Conservation (phyloP, 2,113 vertebrate species). For the Thomomys bottae region DNA sequence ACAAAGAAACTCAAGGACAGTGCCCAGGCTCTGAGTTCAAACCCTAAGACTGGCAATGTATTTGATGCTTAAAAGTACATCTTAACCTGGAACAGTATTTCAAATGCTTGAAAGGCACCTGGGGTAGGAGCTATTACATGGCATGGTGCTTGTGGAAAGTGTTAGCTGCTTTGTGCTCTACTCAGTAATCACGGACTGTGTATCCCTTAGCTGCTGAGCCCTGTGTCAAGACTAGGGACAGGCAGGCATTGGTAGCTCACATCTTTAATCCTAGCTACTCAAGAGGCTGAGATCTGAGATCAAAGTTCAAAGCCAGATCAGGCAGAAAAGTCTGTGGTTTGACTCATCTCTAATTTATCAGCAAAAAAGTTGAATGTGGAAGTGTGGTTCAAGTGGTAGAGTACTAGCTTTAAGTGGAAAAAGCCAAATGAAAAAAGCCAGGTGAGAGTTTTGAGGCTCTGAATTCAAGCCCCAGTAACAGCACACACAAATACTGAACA, state of each 20-base stretch:
- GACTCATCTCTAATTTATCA: neutral
- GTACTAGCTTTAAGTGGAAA: neutral
- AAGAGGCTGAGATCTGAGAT: neutral
- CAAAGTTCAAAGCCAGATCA: neutral
- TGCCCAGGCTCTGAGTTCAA: too few species aligned
- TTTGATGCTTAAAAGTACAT: neutral
- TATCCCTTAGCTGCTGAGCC: neutral
- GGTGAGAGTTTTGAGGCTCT: too few species aligned
- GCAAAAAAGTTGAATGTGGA: too few species aligned
- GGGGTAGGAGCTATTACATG: neutral
- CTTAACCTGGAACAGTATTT: neutral
- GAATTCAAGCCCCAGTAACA: too few species aligned
- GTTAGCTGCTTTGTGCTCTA: neutral
- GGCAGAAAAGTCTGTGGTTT: neutral
- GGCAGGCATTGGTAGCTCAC: too few species aligned
- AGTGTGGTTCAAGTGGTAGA: neutral
- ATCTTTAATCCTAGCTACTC: neutral
- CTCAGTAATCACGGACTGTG: neutral
- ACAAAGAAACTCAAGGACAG: too few species aligned
- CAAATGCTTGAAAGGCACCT: neutral
- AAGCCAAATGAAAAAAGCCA: too few species aligned
- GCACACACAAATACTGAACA: too few species aligned
- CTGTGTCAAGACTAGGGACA: neutral
- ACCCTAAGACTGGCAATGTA: too few species aligned
- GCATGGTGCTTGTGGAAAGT: neutral